phyloP scores from a whole-genome alignment of 2,797 vertebrate genomes.

The Enteromius afrohamiltoni region DNA sequence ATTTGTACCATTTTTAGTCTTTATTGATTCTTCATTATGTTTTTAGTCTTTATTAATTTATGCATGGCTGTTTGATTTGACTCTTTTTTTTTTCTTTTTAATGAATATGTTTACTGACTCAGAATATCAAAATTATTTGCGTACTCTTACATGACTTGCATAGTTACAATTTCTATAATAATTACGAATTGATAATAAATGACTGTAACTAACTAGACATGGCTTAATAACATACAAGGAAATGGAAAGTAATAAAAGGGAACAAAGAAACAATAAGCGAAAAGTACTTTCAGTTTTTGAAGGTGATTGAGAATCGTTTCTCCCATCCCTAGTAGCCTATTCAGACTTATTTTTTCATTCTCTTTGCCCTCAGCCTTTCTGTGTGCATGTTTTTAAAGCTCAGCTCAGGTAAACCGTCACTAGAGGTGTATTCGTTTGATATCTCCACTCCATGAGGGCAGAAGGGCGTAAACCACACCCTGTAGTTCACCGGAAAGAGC shows the following conservation, averaged over 20 bases:
- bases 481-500: not conserved
- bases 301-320: not conserved
- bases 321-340: not conserved
- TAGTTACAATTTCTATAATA: not conserved
- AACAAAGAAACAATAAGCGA: not conserved
- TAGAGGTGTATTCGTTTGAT: not conserved
- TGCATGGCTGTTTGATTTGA: not conserved
- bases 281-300: not conserved
- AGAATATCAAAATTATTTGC: not conserved
- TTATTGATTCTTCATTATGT: not conserved
- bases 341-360: not conserved
- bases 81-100: not conserved
- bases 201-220: not conserved
- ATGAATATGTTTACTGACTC: not conserved
- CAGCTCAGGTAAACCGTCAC: not conserved
- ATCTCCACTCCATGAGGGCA: not conserved
- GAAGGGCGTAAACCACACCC: not conserved
- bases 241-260: not conserved
- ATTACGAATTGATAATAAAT: not conserved
- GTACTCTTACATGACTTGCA: not conserved
- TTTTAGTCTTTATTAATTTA: not conserved
- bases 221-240: not conserved
- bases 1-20: not conserved
- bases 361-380: not conserved
- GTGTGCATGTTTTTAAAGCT: not conserved